phyloP scores from a whole-genome alignment of 2,113 vertebrate species.

The Prolemur simus region DNA sequence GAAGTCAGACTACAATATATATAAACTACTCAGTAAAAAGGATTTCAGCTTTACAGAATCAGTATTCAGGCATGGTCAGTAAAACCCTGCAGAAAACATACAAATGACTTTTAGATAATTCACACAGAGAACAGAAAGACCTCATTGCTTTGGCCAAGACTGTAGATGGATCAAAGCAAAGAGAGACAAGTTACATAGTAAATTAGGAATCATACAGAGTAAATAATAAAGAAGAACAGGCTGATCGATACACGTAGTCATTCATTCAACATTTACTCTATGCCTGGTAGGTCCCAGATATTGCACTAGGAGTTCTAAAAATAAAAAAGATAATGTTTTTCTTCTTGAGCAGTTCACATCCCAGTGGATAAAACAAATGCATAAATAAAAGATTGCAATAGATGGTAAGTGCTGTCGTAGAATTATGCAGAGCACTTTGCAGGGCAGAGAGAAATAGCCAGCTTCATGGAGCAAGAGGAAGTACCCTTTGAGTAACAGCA shows the following conservation, averaged over 20 bases:
- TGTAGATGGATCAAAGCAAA: not conserved
- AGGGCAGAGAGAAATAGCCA: not conserved
- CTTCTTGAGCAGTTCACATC: not conserved
- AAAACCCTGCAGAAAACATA: conserved; percentile 16
- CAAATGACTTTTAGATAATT: not conserved
- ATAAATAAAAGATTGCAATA: not conserved
- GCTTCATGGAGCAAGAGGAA: not conserved
- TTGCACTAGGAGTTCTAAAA: not conserved
- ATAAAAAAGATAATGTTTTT: not conserved
- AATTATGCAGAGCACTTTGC: not conserved
- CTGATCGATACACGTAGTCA: not conserved
- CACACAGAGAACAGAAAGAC: not conserved
- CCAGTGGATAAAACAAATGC: not conserved
- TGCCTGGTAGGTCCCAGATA: not conserved
- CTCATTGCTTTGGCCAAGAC: not conserved
- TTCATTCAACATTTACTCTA: conserved; percentile 2
- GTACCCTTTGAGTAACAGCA: not conserved
- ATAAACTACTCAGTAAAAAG: not conserved
- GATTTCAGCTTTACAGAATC: not conserved
- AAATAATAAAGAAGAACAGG: conserved; percentile 21
- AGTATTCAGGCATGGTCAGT: not conserved
- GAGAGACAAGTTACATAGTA: not conserved
- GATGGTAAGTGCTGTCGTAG: not conserved
- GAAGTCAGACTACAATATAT: not conserved
- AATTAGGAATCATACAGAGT: not conserved